phyloP scores from a whole-genome alignment of 2,797 vertebrate species.

The Apogon talboti region DNA sequence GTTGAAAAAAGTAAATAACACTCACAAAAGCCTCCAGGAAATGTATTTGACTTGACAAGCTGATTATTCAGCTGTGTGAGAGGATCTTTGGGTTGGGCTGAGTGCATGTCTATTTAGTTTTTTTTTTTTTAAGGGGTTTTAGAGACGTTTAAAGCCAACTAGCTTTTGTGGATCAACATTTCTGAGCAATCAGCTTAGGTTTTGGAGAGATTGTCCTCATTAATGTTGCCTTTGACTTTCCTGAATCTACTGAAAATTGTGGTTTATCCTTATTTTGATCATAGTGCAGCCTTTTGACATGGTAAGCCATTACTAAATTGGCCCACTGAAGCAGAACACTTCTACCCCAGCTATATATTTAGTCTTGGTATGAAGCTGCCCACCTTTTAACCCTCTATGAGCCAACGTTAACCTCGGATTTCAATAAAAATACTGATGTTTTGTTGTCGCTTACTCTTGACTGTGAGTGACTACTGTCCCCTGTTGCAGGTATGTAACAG shows the following conservation, averaged over 20 bases:
- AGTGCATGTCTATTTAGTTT: constrained; percentile 15
- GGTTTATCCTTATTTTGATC: constrained; percentile 51
- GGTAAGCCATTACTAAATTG: constrained; percentile 26
- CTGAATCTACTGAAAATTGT: constrained; percentile 37
- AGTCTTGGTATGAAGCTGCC: constrained; percentile 7
- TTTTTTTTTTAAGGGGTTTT: constrained; percentile 6
- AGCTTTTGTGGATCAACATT: constrained; percentile 56
- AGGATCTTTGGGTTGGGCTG: constrained; percentile 9
- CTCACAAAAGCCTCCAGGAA: constrained; percentile 52
- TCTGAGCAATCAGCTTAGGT: constrained; percentile 45
- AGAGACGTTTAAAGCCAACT: constrained; percentile 29
- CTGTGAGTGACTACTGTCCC: constrained; percentile 2
- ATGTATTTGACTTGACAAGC: constrained; percentile 40
- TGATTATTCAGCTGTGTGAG: constrained; percentile 23
- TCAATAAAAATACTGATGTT: not conserved
- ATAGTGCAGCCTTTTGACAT: constrained; percentile 27
- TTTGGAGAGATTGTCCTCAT: constrained; percentile 48
- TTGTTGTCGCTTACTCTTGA: no score
- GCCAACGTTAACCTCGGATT: not conserved
- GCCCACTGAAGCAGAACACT: constrained; percentile 31
- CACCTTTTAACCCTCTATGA: constrained; percentile 28
- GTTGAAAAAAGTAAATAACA: constrained; percentile 31
- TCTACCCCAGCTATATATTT: constrained; percentile 22
- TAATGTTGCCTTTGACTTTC: constrained; percentile 51
- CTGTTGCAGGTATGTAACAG: constrained; percentile 91